phyloP scores from a whole-genome alignment of 2,888 invertebrate species.

The Apotomis betuletana region DNA sequence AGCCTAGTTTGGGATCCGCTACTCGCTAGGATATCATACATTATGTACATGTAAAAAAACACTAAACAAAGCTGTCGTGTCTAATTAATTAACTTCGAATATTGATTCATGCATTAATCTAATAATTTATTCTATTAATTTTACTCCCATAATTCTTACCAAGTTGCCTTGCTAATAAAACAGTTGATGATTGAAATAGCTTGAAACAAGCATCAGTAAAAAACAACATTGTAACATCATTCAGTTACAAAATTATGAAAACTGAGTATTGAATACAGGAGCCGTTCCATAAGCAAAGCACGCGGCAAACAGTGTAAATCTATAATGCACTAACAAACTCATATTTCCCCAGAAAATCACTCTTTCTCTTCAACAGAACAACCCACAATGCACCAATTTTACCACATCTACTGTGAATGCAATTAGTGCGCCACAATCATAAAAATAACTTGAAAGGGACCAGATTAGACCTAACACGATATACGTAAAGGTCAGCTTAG shows the following conservation, averaged over 20 bases:
- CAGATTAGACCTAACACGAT: slow-evolving; percentile 40
- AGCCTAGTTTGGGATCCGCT: no score
- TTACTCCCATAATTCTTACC: no score
- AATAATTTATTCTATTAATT: no score
- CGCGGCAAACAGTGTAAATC: slow-evolving; percentile 1
- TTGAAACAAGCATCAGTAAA: no score
- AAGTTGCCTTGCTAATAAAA: no score
- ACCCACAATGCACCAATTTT: slow-evolving; percentile 62
- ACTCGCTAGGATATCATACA: no score
- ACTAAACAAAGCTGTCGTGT: no score
- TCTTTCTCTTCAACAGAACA: slow-evolving; percentile 47
- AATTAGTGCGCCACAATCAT: slow-evolving; percentile 53
- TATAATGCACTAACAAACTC: not conserved
- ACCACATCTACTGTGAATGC: slow-evolving; percentile 57
- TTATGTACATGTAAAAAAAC: no score
- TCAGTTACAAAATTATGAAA: not conserved
- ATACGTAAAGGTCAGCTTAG: slow-evolving; percentile 12
- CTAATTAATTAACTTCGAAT: no score
- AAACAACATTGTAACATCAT: no score
- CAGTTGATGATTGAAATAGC: no score
- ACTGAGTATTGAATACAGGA: not conserved
- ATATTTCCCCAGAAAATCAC: slow-evolving; percentile 2
- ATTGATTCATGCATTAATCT: no score
- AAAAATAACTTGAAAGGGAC: slow-evolving; percentile 15
- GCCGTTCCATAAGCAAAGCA: not conserved